These are phyloP conservation scores for Sceloporus undulatus DNA, from an alignment of 2,113 vertebrate genomes.

Conservation along the genomic window DNA sequence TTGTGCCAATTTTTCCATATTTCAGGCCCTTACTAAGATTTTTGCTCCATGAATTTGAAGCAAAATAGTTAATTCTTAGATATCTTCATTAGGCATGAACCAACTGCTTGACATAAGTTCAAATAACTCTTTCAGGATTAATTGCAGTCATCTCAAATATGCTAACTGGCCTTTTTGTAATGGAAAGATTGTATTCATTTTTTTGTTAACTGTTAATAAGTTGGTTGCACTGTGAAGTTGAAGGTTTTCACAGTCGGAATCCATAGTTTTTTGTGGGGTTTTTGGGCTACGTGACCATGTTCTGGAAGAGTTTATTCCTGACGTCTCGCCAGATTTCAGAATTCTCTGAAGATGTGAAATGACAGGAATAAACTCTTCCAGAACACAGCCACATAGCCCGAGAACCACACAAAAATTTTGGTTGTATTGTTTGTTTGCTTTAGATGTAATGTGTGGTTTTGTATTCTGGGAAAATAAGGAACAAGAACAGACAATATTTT, in stretches of 20 bases:
- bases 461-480: too few relatives aligned
- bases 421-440: not conserved
- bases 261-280: too few relatives aligned
- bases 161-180: slow-evolving; percentile 6
- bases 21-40: not conserved
- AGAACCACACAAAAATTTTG: too few relatives aligned
- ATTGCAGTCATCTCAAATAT: not conserved
- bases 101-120: not conserved
- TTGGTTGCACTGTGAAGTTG: too few relatives aligned
- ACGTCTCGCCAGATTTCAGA: too few relatives aligned
- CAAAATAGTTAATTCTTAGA: not conserved
- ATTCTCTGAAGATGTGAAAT: too few relatives aligned
- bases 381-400: too few relatives aligned
- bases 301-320: too few relatives aligned
- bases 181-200: not conserved
- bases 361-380: too few relatives aligned
- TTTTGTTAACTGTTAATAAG: not conserved
- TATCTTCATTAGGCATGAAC: slow-evolving; percentile 6
- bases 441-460: not conserved
- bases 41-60: not conserved
- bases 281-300: too few relatives aligned
- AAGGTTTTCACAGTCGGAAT: too few relatives aligned
- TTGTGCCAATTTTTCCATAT: not conserved
- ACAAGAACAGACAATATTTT: too few relatives aligned
- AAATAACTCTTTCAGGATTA: not conserved